These are phyloP conservation scores for Rotaria sp. DNA, from an alignment of 2,888 invertebrate genomes.

Conservation along the genomic window DNA sequence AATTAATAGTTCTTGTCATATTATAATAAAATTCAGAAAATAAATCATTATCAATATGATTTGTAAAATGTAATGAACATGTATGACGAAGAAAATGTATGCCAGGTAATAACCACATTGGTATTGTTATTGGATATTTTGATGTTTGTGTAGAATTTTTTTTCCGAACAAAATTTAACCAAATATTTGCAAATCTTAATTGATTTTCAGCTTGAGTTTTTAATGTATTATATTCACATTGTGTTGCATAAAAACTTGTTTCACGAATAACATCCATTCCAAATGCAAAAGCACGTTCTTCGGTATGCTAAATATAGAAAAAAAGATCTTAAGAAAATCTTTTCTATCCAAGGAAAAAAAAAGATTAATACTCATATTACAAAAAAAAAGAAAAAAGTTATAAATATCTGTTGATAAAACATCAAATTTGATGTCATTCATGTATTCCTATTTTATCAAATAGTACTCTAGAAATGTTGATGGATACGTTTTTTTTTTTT, in stretches of 20 bases:
- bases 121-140: not conserved
- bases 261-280: constrained; percentile 15
- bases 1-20: not conserved
- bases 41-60: not conserved
- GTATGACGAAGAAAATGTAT: not conserved
- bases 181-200: not conserved
- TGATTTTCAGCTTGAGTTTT: not conserved
- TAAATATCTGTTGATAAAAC: no score
- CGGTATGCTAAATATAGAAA: not conserved
- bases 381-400: no score
- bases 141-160: not conserved
- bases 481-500: no score
- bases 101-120: constrained; percentile 12
- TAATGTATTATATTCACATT: constrained; percentile 11
- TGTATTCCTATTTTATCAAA: no score
- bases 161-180: constrained; percentile 6
- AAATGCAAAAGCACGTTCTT: constrained; percentile 1
- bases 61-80: not conserved
- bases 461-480: no score
- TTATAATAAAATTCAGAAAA: constrained; percentile 1
- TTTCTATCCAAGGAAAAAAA: no score
- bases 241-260: not conserved
- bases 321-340: no score
- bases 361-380: no score
- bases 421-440: no score